Evolutionary conservation across 2,888 invertebrate species (phyloP).

Genomic region (Platycnemis pennipes): DNA sequence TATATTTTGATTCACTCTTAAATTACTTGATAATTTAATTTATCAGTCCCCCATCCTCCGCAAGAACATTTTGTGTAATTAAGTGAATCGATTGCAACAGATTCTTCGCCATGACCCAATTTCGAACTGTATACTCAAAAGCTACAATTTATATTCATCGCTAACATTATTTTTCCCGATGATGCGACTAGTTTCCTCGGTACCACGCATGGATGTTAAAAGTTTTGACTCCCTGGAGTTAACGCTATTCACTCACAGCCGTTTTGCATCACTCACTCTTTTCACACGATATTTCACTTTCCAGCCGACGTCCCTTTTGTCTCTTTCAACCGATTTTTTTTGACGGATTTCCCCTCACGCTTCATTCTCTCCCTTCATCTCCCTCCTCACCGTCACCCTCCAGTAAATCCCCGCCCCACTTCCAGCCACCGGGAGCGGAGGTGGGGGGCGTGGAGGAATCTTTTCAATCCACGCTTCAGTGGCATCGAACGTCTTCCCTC

Average conservation of each 20-base stretch:
- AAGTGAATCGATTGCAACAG: too few relatives aligned
- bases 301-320: background rate
- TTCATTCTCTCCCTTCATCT: slow-evolving; percentile 19
- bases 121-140: too few relatives aligned
- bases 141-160: too few relatives aligned
- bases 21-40: too few relatives aligned
- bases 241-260: background rate
- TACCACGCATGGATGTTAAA: background rate
- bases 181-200: background rate
- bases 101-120: too few relatives aligned
- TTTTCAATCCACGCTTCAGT: slow-evolving; percentile 33
- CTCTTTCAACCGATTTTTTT: slow-evolving; percentile 27
- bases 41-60: too few relatives aligned
- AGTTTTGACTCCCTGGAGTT: background rate
- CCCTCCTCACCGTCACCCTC: background rate
- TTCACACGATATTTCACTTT: background rate
- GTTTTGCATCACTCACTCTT: background rate
- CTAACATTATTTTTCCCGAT: too few relatives aligned
- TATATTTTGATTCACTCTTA: too few relatives aligned
- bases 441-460: background rate
- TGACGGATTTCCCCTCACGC: slow-evolving; percentile 28
- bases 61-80: too few relatives aligned
- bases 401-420: background rate
- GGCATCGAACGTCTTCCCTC: slow-evolving; percentile 10
- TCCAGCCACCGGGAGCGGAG: background rate